Evolutionary conservation across 2,113 vertebrate genomes (phyloP).

Genomic region (Paradoxurus hermaphroditus): DNA sequence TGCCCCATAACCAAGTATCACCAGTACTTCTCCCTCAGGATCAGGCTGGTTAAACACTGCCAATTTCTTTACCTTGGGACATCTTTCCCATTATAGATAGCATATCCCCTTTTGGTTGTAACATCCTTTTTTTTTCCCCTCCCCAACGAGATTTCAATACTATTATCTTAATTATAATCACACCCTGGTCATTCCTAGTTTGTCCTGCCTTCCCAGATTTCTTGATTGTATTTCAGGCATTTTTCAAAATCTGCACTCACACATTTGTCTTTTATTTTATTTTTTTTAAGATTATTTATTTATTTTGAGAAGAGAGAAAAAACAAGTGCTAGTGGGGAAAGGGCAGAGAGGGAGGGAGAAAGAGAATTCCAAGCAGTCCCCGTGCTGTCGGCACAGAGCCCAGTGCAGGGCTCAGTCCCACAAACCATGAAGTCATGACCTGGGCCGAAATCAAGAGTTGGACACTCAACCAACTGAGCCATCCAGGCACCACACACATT

Average conservation of each 20-base stretch:
- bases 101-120: not conserved
- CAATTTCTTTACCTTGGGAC: not conserved
- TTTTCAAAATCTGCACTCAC: not conserved
- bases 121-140: not conserved
- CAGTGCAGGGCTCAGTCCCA: not conserved
- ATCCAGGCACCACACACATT: not conserved
- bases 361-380: not conserved
- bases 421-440: not conserved
- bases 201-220: not conserved
- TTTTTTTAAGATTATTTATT: not conserved
- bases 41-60: not conserved
- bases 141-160: not conserved
- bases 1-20: not conserved
- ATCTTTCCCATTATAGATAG: not conserved
- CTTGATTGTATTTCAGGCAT: not conserved
- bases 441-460: not conserved
- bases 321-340: too few species aligned
- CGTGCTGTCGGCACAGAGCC: not conserved
- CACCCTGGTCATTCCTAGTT: not conserved
- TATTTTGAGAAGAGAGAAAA: not conserved
- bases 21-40: not conserved
- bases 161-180: not conserved
- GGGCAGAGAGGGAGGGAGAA: not conserved
- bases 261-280: not conserved
- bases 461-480: not conserved